Evolutionary conservation across 2,888 invertebrate species (phyloP).

Genomic region (Epirrita christyi): DNA sequence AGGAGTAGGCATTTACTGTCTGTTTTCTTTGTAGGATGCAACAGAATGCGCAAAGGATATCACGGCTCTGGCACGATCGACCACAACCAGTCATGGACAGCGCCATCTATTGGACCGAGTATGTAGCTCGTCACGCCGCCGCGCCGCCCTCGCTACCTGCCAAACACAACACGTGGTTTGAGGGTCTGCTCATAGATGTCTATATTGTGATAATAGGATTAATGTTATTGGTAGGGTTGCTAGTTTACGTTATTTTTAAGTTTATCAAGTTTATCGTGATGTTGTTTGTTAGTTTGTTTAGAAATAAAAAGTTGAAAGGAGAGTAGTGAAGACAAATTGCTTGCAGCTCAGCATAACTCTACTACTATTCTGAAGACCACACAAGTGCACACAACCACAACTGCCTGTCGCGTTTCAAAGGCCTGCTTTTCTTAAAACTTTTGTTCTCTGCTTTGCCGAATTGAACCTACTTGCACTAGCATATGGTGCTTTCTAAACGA

Average conservation of each 20-base stretch:
- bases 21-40: constrained; percentile 59
- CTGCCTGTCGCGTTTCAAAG: too few relatives aligned
- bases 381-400: too few relatives aligned
- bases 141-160: constrained; percentile 58
- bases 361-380: too few relatives aligned
- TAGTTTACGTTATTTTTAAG: constrained; percentile 45
- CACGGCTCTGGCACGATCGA: constrained; percentile 81
- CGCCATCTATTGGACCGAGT: constrained; percentile 87
- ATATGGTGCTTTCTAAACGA: too few relatives aligned
- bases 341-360: too few relatives aligned
- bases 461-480: too few relatives aligned
- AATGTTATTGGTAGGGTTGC: constrained; percentile 38
- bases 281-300: constrained; percentile 34
- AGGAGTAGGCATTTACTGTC: not conserved
- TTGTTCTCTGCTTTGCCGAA: too few relatives aligned
- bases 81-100: constrained; percentile 83
- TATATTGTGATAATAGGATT: constrained; percentile 47
- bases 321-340: constrained; percentile 26
- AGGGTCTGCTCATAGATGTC: constrained; percentile 62
- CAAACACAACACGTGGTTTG: constrained; percentile 55
- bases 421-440: too few relatives aligned
- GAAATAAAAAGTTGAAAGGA: constrained; percentile 44
- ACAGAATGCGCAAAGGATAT: constrained; percentile 73
- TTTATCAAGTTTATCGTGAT: constrained; percentile 40
- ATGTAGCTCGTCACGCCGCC: constrained; percentile 79